These are phyloP conservation scores for Microplitis mediator DNA, from an alignment of 1,140 invertebrate genomes.

Conservation along the genomic window DNA sequence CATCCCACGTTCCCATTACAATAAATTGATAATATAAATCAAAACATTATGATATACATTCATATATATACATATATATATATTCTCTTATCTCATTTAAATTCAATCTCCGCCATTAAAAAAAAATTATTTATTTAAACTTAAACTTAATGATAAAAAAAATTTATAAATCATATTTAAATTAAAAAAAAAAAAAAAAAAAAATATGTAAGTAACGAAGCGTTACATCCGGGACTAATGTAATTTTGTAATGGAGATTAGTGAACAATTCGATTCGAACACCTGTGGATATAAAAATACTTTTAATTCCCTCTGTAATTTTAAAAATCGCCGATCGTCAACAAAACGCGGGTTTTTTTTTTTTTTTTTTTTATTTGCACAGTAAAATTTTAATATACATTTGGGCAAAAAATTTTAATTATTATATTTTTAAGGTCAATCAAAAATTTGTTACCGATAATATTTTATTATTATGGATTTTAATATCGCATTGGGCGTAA, in stretches of 20 bases:
- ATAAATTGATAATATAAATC: conserved; percentile 49
- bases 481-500: conserved; percentile 10
- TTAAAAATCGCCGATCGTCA: not conserved
- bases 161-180: not conserved
- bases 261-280: conserved; percentile 20
- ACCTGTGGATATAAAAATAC: not conserved
- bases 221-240: conserved; percentile 25
- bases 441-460: not conserved
- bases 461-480: not conserved
- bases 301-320: not conserved
- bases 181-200: conserved; percentile 8
- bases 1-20: conserved; percentile 50
- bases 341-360: too few species aligned
- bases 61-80: conserved; percentile 40
- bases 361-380: too few species aligned
- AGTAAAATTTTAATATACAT: too few species aligned
- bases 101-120: not conserved
- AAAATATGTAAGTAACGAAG: conserved; percentile 10
- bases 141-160: not conserved
- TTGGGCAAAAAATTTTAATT: too few species aligned
- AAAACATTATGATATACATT: conserved; percentile 23
- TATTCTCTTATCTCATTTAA: not conserved
- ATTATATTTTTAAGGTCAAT: too few species aligned
- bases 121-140: not conserved
- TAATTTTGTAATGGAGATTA: conserved; percentile 24